A percentile compares a stretch with the other conserved stretches of the same genome.
Evolutionary conservation across 2,113 vertebrate species (phyloP).

Genomic region (Vidua chalybeata): DNA sequence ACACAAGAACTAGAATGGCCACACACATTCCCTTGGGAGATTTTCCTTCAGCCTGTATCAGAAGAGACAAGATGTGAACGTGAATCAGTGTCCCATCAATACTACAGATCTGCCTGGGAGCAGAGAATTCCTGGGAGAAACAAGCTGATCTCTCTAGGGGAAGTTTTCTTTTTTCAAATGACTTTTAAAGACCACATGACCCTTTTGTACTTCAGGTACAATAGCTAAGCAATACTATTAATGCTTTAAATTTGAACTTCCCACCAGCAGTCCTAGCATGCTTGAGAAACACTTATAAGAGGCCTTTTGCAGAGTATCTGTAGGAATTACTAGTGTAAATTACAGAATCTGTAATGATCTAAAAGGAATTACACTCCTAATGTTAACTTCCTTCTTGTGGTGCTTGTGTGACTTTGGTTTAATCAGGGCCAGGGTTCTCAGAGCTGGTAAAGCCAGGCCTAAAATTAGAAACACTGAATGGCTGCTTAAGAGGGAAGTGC

Average conservation of each 20-base stretch:
- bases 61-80: not conserved
- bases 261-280: not conserved
- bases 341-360: not conserved
- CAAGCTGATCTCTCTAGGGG: not conserved
- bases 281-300: not conserved
- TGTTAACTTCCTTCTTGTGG: not conserved
- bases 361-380: not conserved
- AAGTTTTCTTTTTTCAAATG: not conserved
- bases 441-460: not conserved
- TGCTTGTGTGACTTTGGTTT: not conserved
- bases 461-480: not conserved
- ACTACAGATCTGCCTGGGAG: not conserved
- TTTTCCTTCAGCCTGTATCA: not conserved
- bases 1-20: not conserved
- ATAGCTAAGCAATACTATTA: not conserved
- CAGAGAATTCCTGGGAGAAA: not conserved
- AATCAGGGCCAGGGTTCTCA: not conserved
- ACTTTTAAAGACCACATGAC: not conserved
- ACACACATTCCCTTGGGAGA: not conserved
- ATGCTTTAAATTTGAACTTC: not conserved
- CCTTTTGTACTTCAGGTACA: not conserved
- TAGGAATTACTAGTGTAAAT: not conserved
- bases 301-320: not conserved
- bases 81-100: not conserved
- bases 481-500: not conserved